Conservation (phyloP, 2,113 vertebrate genomes). For the Orcinus orca region DNA sequence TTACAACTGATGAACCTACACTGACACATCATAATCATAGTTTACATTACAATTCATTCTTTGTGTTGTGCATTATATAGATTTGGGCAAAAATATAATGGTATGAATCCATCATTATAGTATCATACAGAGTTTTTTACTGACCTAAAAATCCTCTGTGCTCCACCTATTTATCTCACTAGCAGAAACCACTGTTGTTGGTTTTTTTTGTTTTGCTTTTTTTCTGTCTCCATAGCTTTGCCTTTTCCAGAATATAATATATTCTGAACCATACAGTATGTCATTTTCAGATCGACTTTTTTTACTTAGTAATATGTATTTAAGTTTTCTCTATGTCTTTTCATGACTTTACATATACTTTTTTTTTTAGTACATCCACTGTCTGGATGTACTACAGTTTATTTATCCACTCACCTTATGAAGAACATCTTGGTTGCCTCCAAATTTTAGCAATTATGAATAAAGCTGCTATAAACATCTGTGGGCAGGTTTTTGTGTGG, state of each 20-base stretch:
- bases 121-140: neutral
- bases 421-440: neutral
- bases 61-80: neutral
- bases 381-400: neutral
- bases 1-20: neutral
- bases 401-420: neutral
- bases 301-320: neutral
- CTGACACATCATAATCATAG: neutral
- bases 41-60: neutral
- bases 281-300: neutral
- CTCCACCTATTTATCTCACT: neutral
- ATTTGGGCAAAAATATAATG: neutral
- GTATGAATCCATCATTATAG: neutral
- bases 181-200: neutral
- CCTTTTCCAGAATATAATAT: neutral
- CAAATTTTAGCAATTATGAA: neutral
- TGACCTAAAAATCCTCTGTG: neutral
- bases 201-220: neutral
- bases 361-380: neutral
- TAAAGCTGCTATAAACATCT: neutral
- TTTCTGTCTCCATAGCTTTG: neutral
- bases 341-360: neutral
- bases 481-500: neutral
- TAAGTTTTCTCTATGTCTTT: neutral
- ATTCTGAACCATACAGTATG: neutral